These are phyloP conservation scores for Agonopterix heracliana DNA, from an alignment of 2,888 invertebrate species.

Conservation along the genomic window DNA sequence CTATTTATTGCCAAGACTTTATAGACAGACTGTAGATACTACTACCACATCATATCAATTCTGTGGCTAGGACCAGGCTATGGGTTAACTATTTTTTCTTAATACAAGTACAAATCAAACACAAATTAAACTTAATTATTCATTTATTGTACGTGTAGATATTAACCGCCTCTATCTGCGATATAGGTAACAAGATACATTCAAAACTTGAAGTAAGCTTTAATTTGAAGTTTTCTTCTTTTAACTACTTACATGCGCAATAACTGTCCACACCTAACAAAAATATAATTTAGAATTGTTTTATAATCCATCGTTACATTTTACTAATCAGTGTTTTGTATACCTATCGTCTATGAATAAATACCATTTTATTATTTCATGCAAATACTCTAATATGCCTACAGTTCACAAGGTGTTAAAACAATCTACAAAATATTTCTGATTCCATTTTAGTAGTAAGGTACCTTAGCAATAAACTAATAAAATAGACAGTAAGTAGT, in stretches of 20 bases:
- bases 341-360: neutral
- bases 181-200: conserved; percentile 55
- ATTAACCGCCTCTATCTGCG: conserved; percentile 50
- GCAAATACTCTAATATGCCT: neutral
- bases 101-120: neutral
- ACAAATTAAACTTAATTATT: conserved; percentile 32
- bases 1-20: no score
- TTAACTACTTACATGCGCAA: conserved; percentile 13
- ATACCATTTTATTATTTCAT: neutral
- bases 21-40: no score
- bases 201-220: conserved; percentile 47
- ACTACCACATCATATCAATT: no score
- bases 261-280: conserved; percentile 47
- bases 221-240: conserved; percentile 23
- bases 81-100: no score
- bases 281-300: conserved; percentile 45
- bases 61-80: no score
- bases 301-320: conserved; percentile 12
- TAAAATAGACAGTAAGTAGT: no score
- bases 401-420: no score
- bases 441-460: no score
- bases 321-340: neutral
- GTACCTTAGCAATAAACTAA: no score
- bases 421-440: no score
- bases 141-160: conserved; percentile 45